Evolutionary conservation across 2,888 invertebrate genomes (phyloP).

Genomic region (Achlya flavicornis): DNA sequence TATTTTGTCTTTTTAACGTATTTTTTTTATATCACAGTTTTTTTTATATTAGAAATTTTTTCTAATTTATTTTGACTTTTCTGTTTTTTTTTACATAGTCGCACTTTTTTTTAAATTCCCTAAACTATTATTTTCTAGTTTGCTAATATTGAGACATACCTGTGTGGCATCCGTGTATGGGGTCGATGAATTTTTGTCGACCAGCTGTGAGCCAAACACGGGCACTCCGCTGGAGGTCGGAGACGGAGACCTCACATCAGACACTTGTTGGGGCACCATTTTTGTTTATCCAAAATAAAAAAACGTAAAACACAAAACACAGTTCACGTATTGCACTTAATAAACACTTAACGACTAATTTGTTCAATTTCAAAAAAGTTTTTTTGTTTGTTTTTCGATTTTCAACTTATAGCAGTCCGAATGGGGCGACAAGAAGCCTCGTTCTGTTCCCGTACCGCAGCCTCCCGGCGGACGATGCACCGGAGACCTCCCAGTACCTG

Average conservation of each 20-base stretch:
- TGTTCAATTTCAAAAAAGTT: constrained; percentile 59
- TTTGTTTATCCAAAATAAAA: constrained; percentile 67
- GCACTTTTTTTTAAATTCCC: not conserved
- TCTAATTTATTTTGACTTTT: not conserved
- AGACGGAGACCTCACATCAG: constrained; percentile 83
- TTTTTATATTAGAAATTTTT: too few relatives aligned
- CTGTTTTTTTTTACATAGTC: not conserved
- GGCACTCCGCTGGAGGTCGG: constrained; percentile 86
- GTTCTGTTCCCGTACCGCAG: constrained; percentile 67
- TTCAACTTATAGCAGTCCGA: constrained; percentile 68
- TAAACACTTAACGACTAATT: constrained; percentile 59
- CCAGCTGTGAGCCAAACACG: constrained; percentile 95
- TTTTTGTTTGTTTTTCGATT: constrained; percentile 1
- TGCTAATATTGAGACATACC: constrained; percentile 84
- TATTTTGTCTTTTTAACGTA: too few relatives aligned
- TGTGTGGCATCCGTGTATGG: constrained; percentile 99
- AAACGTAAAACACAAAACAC: constrained; percentile 71
- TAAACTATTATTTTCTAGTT: constrained; percentile 21
- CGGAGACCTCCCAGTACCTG: constrained; percentile 78
- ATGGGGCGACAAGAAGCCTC: constrained; percentile 60
- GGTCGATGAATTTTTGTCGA: constrained; percentile 95
- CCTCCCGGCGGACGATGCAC: constrained; percentile 73
- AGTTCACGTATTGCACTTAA: constrained; percentile 79
- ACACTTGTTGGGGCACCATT: constrained; percentile 91
- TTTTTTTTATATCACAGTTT: too few relatives aligned